A percentile compares a stretch with the other conserved stretches of the same genome.
phyloP scores from a whole-genome alignment of 2,888 invertebrate species.

The Andrena marginata region DNA sequence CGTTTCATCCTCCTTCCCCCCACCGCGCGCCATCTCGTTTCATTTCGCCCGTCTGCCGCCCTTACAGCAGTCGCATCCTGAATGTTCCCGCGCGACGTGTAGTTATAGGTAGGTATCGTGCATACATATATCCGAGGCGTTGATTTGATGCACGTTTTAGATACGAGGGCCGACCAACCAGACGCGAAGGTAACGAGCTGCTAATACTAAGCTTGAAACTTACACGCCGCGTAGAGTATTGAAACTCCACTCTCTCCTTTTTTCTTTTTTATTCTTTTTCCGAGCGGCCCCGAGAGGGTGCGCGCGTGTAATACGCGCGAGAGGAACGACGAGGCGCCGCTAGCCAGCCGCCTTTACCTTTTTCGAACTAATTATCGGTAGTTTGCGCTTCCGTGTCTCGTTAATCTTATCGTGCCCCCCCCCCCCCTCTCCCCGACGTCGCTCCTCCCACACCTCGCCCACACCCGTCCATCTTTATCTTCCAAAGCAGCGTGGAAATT shows the following conservation, averaged over 20 bases:
- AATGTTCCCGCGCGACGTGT: slow-evolving; percentile 57
- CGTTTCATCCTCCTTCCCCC: slow-evolving; percentile 69
- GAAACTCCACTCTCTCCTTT: slow-evolving; percentile 53
- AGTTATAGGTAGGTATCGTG: slow-evolving; percentile 7
- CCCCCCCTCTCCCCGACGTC: background rate
- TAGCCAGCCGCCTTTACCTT: slow-evolving; percentile 39
- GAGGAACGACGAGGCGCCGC: slow-evolving; percentile 1
- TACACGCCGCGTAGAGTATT: slow-evolving; percentile 44
- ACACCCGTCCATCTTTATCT: background rate
- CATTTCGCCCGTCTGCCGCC: slow-evolving; percentile 54
- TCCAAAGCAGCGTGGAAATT: slow-evolving; percentile 43
- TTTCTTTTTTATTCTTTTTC: no score
- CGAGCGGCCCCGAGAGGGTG: background rate
- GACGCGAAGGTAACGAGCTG: slow-evolving; percentile 69
- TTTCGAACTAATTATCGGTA: slow-evolving; percentile 58
- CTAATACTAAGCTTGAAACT: slow-evolving; percentile 64
- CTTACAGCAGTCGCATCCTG: slow-evolving; percentile 30
- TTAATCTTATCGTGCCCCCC: slow-evolving; percentile 36
- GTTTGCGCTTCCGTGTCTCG: slow-evolving; percentile 60
- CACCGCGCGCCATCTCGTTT: slow-evolving; percentile 45
- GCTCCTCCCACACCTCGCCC: background rate
- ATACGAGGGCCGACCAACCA: slow-evolving; percentile 66
- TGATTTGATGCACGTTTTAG: slow-evolving; percentile 74
- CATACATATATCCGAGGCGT: slow-evolving; percentile 53
- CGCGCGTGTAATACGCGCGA: background rate